These are phyloP conservation scores for Pilophorus perplexus DNA, from an alignment of 2,888 invertebrate species.

Conservation along the genomic window DNA sequence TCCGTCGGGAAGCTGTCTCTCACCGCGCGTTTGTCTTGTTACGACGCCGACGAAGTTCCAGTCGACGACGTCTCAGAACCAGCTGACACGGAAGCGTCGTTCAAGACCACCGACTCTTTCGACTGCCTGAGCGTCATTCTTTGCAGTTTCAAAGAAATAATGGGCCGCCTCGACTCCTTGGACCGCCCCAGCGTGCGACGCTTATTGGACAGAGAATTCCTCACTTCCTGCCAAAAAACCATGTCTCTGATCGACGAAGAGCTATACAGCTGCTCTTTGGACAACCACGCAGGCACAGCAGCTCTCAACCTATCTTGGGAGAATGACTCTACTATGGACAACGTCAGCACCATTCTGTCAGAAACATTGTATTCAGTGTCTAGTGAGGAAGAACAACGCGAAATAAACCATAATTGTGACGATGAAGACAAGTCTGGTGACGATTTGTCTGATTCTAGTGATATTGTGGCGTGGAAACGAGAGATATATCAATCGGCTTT, in stretches of 20 bases:
- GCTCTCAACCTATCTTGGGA: neutral
- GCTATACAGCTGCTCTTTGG: constrained; percentile 16
- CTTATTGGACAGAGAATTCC: constrained; percentile 39
- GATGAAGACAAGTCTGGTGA: neutral
- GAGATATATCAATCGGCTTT: constrained; percentile 49
- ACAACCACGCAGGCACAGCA: constrained; percentile 16
- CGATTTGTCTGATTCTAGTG: constrained; percentile 48
- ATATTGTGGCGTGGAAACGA: constrained; percentile 51
- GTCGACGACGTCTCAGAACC: no score
- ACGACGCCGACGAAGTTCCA: constrained; percentile 29
- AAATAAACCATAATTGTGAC: no score
- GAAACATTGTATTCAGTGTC: neutral
- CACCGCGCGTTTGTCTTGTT: constrained; percentile 30
- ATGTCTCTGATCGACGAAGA: constrained; percentile 25
- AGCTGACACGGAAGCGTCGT: constrained; percentile 12
- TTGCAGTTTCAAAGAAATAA: constrained; percentile 27
- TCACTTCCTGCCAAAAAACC: constrained; percentile 11
- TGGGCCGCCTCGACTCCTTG: constrained; percentile 27
- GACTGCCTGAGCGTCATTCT: constrained; percentile 30
- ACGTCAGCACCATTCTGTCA: constrained; percentile 15
- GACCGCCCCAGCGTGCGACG: constrained; percentile 4
- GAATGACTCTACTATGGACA: constrained; percentile 31
- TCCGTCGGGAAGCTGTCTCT: constrained; percentile 40
- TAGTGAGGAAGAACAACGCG: no score
- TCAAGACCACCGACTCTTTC: constrained; percentile 5